phyloP scores from a whole-genome alignment of 2,113 vertebrate species.

The Brachirus orientalis region DNA sequence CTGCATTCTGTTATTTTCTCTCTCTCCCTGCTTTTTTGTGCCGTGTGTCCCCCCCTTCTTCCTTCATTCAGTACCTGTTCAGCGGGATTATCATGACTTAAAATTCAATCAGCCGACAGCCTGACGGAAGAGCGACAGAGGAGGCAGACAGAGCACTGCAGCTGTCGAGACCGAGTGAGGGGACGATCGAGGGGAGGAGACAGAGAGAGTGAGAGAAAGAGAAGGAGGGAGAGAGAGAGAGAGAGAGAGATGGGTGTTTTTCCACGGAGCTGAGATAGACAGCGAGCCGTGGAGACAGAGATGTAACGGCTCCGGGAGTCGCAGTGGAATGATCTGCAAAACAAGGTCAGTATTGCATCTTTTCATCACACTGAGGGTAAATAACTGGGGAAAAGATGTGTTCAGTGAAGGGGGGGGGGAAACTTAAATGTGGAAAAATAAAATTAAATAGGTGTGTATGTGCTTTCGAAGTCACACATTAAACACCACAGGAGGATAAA shows the following conservation, averaged over 20 bases:
- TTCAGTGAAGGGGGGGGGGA: constrained; percentile 15
- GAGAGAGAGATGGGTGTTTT: constrained; percentile 72
- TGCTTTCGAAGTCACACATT: constrained; percentile 49
- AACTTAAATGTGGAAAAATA: constrained; percentile 7
- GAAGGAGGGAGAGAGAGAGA: constrained; percentile 3
- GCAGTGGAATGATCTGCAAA: constrained; percentile 65
- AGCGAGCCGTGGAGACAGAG: constrained; percentile 46
- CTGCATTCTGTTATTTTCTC: constrained; percentile 40
- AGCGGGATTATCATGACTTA: constrained; percentile 81
- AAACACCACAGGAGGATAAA: background rate
- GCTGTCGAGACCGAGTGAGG: constrained; percentile 69
- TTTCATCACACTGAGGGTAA: constrained; percentile 35
- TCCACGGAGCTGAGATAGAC: constrained; percentile 67
- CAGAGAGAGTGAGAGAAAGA: constrained; percentile 28
- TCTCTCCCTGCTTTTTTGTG: constrained; percentile 34
- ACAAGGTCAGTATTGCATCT: constrained; percentile 72
- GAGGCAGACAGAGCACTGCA: constrained; percentile 73
- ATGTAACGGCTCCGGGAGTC: constrained; percentile 60
- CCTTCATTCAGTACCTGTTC: constrained; percentile 79
- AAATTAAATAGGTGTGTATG: constrained; percentile 2
- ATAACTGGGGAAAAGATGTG: background rate
- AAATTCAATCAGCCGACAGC: constrained; percentile 79
- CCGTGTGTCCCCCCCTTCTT: constrained; percentile 64
- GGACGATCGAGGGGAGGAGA: constrained; percentile 47
- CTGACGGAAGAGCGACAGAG: constrained; percentile 69